These are phyloP conservation scores for Drosophila stalkeri DNA, from an alignment of 2,888 invertebrate species.

Conservation along the genomic window DNA sequence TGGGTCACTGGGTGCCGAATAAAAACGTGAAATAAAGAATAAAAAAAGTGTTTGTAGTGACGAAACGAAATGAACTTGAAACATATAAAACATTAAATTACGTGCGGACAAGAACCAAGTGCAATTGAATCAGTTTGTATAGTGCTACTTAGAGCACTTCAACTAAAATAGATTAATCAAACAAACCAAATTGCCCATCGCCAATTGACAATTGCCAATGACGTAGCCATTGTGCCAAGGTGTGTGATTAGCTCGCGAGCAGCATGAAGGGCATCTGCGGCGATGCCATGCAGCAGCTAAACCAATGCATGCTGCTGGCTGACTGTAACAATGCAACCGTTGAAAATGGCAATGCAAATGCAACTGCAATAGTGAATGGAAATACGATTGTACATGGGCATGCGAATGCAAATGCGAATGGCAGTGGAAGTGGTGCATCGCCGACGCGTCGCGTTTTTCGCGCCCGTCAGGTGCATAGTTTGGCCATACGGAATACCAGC, in stretches of 20 bases:
- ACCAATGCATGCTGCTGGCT: conserved; percentile 71
- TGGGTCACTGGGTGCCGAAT: conserved; percentile 48
- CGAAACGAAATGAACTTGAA: conserved; percentile 56
- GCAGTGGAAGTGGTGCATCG: conserved; percentile 9
- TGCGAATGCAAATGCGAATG: not conserved
- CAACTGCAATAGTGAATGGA: not conserved
- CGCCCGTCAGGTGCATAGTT: conserved; percentile 64
- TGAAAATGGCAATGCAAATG: not conserved
- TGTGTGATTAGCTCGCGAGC: conserved; percentile 15
- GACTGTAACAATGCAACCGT: conserved; percentile 35
- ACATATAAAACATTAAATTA: conserved; percentile 34
- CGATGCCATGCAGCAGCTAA: conserved; percentile 79
- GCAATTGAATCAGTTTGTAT: conserved; percentile 32
- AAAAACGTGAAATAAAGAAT: not conserved
- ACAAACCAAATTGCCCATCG: not conserved
- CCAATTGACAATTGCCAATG: conserved; percentile 34
- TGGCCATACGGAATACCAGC: conserved; percentile 71
- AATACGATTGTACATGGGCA: not conserved
- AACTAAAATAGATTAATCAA: conserved; percentile 19
- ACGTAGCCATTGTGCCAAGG: conserved; percentile 28
- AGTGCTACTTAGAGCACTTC: conserved; percentile 5
- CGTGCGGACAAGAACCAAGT: conserved; percentile 29
- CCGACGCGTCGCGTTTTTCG: conserved; percentile 42
- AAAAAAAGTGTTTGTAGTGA: conserved; percentile 17
- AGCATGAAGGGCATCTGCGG: conserved; percentile 80